Base-by-base conservation (phyloP, 2,113 vertebrate species). In the Chiloscyllium plagiosum region DNA sequence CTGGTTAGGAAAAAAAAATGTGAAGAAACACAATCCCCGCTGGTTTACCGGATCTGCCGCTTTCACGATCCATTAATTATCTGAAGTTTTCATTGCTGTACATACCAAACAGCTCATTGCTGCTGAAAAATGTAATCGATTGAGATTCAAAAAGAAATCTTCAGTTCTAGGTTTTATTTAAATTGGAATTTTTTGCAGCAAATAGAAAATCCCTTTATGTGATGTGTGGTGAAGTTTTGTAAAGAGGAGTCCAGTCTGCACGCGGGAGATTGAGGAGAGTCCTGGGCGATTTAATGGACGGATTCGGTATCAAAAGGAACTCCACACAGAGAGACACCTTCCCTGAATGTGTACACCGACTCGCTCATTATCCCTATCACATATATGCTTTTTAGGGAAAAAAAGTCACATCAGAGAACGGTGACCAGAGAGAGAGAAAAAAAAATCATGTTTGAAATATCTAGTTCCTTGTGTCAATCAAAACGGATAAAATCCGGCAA, bases 1-100 rank as follows among this genome's bases (percentile, higher is more conserved):
- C 93, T 95, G 17, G 42, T 70, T 52, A 33, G 66, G n/a, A 83
- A 72, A 95, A 95, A 95, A 70, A 95, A 15, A 72, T 95, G 94
- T 72, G 72, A 95, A 72, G 94, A 50, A 70, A 95, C 68, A 33
- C 24, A 95, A 72, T 72, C 94, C 94, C 42, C 69, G 22, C 3
- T 95, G 37, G 94, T 52, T 95, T 72, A 76, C 69, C 68, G 22
- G 68, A 24, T 72, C 37, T 50, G 12, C 68, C 26, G 17, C 50
- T 26, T 42, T 12, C 47, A 72, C 68, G 29, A 52, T 95, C 69
- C 47, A 50, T 52, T 72, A 72, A 76, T 52, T 95, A 69, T 50
- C 37, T 26, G 69, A 50, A 95, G 13, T 33, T 47, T 50, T 72
- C 10, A 72, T 87, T 76, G 68, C 33, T 37, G 20, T 68, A 1